Percentiles rank a stretch among this genome's conserved stretches.
Evolutionary conservation across 2,888 invertebrate species (phyloP).

Genomic region (Latrodectus hesperus): DNA sequence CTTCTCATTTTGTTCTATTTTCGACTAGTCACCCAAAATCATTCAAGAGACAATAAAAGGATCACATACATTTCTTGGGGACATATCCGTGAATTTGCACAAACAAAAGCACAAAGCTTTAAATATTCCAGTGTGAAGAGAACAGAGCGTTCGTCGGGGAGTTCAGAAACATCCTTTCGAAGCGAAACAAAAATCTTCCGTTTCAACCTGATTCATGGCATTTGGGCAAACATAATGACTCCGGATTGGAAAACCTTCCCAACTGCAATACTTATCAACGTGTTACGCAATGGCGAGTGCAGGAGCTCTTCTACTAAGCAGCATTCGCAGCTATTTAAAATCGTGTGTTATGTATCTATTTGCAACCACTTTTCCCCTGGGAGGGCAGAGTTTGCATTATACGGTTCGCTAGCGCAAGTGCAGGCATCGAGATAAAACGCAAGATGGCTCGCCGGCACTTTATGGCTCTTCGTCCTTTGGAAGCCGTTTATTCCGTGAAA

Average conservation of each 20-base stretch:
- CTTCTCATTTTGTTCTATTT: too few relatives aligned
- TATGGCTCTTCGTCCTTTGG: constrained; percentile 10
- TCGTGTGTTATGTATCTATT: constrained; percentile 57
- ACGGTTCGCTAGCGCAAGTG: constrained; percentile 36
- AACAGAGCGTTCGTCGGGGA: too few relatives aligned
- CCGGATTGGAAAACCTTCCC: background rate
- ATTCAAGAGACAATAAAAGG: too few relatives aligned
- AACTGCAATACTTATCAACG: constrained; percentile 27
- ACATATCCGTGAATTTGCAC: too few relatives aligned
- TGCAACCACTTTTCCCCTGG: constrained; percentile 17
- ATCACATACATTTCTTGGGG: too few relatives aligned
- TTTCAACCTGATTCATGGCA: too few relatives aligned
- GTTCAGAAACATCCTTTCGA: too few relatives aligned
- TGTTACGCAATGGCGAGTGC: constrained; percentile 35
- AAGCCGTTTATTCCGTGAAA: constrained; percentile 20
- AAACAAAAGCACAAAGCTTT: too few relatives aligned
- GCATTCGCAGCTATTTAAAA: constrained; percentile 22
- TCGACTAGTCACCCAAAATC: too few relatives aligned
- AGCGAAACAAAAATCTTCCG: too few relatives aligned
- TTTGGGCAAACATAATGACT: too few relatives aligned
- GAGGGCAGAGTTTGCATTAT: constrained; percentile 28
- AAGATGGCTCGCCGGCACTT: constrained; percentile 8
- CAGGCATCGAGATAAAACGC: constrained; percentile 35
- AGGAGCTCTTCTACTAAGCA: background rate
- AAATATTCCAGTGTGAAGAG: too few relatives aligned